phyloP scores from a whole-genome alignment of 1,140 invertebrate genomes.

The Drosophila ananassae region DNA sequence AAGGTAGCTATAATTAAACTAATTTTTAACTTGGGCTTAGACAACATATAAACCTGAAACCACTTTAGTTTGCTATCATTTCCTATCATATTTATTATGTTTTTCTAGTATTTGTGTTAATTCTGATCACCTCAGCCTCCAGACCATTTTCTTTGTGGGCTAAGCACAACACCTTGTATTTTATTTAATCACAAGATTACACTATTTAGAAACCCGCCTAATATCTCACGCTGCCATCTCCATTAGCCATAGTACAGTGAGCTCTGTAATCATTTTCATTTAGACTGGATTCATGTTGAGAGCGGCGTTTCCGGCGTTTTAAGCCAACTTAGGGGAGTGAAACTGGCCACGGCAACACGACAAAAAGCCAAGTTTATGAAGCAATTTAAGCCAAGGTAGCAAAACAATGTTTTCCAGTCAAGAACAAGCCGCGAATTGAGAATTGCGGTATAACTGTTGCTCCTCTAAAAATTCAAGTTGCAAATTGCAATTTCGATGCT shows the following conservation, averaged over 20 bases:
- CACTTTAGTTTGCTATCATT: not conserved
- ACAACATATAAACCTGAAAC: too few species aligned
- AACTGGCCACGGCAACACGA: slow-evolving; percentile 34
- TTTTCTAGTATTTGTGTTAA: not conserved
- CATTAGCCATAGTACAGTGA: slow-evolving; percentile 29
- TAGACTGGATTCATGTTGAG: slow-evolving; percentile 34
- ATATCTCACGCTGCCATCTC: slow-evolving; percentile 33
- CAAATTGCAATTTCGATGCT: slow-evolving; percentile 62
- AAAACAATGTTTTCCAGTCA: slow-evolving; percentile 32
- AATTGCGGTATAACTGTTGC: slow-evolving; percentile 53
- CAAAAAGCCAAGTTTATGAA: slow-evolving; percentile 52
- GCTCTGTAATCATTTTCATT: slow-evolving; percentile 52
- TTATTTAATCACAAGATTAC: slow-evolving; percentile 4
- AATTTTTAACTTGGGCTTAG: slow-evolving; percentile 2
- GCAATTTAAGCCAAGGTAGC: slow-evolving; percentile 42
- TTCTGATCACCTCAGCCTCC: not conserved
- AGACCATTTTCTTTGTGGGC: not conserved
- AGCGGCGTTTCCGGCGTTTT: slow-evolving; percentile 58
- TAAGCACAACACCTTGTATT: not conserved
- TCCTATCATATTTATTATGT: too few species aligned
- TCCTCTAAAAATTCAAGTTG: slow-evolving; percentile 65
- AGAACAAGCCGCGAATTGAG: slow-evolving; percentile 66
- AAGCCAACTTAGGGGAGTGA: slow-evolving; percentile 43
- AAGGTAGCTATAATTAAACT: slow-evolving; percentile 24
- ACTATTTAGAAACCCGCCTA: slow-evolving; percentile 3